A percentile compares a stretch with the other conserved stretches of the same genome.
Evolutionary conservation across 1,140 invertebrate genomes (phyloP).

Genomic region (Diorhabda elongata): DNA sequence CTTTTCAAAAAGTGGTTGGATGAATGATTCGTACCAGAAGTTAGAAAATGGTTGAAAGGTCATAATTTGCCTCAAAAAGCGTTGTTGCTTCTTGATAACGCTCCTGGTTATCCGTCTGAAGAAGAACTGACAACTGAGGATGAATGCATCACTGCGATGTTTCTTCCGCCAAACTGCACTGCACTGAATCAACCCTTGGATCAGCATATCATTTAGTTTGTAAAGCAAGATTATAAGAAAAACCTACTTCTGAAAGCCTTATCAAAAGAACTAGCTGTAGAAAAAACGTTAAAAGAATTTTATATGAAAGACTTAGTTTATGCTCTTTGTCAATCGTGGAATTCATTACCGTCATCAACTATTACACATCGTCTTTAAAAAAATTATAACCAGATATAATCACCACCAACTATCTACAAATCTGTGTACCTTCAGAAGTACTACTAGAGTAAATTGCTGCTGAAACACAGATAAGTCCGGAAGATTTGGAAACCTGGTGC

Average conservation of each 20-base stretch:
- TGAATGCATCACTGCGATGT: no score
- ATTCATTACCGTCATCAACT: constrained; percentile 38
- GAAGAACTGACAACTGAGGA: no score
- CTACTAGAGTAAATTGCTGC: no score
- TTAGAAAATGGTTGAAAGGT: constrained; percentile 40
- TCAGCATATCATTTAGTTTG: not conserved
- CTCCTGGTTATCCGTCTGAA: no score
- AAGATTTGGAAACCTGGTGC: no score
- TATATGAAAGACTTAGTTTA: constrained; percentile 22
- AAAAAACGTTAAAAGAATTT: constrained; percentile 40
- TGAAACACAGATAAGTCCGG: no score
- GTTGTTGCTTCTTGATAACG: constrained; percentile 16
- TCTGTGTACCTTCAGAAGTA: no score
- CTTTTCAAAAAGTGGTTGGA: constrained; percentile 44
- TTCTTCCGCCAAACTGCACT: no score
- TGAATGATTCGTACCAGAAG: constrained; percentile 40
- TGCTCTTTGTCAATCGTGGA: constrained; percentile 40
- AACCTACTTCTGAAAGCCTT: not conserved
- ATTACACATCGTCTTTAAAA: constrained; percentile 36
- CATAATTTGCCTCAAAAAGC: constrained; percentile 44
- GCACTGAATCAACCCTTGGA: no score
- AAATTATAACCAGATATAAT: no score
- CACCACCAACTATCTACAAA: no score
- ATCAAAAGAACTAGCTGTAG: constrained; percentile 25
- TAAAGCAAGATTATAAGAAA: not conserved